A percentile compares a stretch with the other conserved stretches of the same genome.
These are phyloP conservation scores for Meiosimyza decipiens DNA, from an alignment of 2,888 invertebrate genomes.

Conservation along the genomic window DNA sequence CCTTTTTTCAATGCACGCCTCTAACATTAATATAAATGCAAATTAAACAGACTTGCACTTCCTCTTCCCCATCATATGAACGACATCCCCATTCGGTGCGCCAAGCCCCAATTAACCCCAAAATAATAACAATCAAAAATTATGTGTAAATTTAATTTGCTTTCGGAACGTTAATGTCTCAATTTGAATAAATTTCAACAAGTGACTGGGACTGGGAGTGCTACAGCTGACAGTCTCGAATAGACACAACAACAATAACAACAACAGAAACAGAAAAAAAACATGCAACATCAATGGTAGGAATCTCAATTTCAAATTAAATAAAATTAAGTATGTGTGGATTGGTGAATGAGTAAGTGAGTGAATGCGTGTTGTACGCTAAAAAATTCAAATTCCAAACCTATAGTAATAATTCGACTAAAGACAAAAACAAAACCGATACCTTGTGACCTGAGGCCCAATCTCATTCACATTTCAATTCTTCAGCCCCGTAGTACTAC, in stretches of 20 bases:
- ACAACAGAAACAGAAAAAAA: background rate
- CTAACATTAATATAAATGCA: slow-evolving; percentile 16
- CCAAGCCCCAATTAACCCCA: slow-evolving; percentile 4
- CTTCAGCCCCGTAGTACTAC: background rate
- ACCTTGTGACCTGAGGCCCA: slow-evolving; percentile 3
- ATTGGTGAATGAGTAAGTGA: slow-evolving; percentile 13
- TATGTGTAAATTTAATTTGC: slow-evolving; percentile 64
- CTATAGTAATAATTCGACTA: slow-evolving; percentile 4
- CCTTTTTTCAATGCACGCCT: background rate
- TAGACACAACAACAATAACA: slow-evolving; percentile 37
- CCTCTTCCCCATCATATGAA: background rate
- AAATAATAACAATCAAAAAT: slow-evolving; percentile 60
- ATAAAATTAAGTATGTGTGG: slow-evolving; percentile 23
- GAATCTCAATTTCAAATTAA: slow-evolving; percentile 35
- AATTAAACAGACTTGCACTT: background rate
- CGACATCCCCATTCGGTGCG: background rate
- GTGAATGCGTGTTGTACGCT: slow-evolving; percentile 30
- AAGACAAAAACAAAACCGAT: background rate
- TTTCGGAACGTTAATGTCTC: slow-evolving; percentile 57
- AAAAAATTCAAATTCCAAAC: slow-evolving; percentile 32
- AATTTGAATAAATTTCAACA: slow-evolving; percentile 59
- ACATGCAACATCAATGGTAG: slow-evolving; percentile 1
- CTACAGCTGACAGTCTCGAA: slow-evolving; percentile 6
- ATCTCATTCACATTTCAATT: too few species aligned
- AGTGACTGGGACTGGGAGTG: slow-evolving; percentile 19